Conservation (phyloP, 2,113 vertebrate genomes). For the cat (Felis catus) region DNA sequence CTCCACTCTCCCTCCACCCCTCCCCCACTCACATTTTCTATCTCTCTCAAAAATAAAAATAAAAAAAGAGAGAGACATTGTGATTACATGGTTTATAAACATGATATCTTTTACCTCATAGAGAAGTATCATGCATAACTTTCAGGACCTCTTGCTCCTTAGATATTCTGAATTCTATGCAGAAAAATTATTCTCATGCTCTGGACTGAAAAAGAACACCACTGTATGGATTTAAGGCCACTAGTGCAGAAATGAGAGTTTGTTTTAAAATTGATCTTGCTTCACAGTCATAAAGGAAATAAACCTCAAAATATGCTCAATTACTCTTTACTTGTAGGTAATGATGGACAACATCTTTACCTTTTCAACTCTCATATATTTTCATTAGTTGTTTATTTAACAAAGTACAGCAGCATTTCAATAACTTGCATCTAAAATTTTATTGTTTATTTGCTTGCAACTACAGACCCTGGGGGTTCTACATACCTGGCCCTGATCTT, state of each 20-base stretch:
- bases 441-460: constrained; percentile 67
- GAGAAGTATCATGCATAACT: background rate
- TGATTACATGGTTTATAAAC: background rate
- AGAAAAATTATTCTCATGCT: background rate
- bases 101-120: background rate
- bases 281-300: background rate
- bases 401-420: constrained; percentile 73
- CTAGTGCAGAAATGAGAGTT: background rate
- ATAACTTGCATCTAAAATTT: constrained; percentile 74
- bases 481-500: constrained; percentile 61
- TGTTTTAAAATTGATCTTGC: constrained; percentile 48
- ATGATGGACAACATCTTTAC: constrained; percentile 47
- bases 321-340: constrained; percentile 50
- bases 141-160: background rate
- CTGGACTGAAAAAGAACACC: background rate
- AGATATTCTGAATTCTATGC: background rate
- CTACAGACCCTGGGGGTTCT: constrained; percentile 53
- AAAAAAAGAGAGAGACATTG: background rate
- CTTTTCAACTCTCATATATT: constrained; percentile 53
- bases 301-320: constrained; percentile 33
- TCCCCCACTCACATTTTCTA: too few species aligned
- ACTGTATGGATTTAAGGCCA: background rate
- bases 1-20: too few species aligned
- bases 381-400: constrained; percentile 71
- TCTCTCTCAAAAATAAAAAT: too few species aligned